Conservation (phyloP, 2,888 invertebrate genomes). For the Elysia crispata region DNA sequence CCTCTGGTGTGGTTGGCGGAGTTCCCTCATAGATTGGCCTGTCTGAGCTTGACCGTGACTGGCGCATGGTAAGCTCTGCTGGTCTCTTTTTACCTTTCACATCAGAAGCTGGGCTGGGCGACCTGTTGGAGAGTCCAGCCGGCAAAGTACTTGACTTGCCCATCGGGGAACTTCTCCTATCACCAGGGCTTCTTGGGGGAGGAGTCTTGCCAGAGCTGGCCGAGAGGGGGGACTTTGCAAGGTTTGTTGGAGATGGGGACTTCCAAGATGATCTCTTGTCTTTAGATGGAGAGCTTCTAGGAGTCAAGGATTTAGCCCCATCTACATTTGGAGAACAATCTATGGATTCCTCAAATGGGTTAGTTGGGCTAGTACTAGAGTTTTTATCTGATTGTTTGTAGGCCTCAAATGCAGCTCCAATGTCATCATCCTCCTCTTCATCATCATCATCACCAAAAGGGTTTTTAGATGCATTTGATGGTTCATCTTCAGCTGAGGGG, state of each 20-base stretch:
- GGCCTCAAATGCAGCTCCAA: constrained; percentile 44
- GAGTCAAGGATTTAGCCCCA: not conserved
- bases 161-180: constrained; percentile 20
- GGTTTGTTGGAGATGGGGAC: not conserved
- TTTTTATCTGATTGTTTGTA: constrained; percentile 14
- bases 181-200: constrained; percentile 24
- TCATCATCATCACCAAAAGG: constrained; percentile 66
- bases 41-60: constrained; percentile 48
- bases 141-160: constrained; percentile 51
- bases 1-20: constrained; percentile 68
- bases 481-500: constrained; percentile 34
- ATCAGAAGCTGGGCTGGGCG: constrained; percentile 13
- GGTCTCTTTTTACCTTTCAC: constrained; percentile 31
- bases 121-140: constrained; percentile 42
- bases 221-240: not conserved
- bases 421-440: constrained; percentile 49
- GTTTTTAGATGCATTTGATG: constrained; percentile 54
- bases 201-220: not conserved
- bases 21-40: constrained; percentile 71
- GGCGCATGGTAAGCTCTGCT: constrained; percentile 48
- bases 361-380: not conserved
- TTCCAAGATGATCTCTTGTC: not conserved
- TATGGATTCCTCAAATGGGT: constrained; percentile 43
- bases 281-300: not conserved
- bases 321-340: not conserved